Base-by-base conservation (phyloP, 1,140 invertebrate species). In the Magallana ariakensis region DNA sequence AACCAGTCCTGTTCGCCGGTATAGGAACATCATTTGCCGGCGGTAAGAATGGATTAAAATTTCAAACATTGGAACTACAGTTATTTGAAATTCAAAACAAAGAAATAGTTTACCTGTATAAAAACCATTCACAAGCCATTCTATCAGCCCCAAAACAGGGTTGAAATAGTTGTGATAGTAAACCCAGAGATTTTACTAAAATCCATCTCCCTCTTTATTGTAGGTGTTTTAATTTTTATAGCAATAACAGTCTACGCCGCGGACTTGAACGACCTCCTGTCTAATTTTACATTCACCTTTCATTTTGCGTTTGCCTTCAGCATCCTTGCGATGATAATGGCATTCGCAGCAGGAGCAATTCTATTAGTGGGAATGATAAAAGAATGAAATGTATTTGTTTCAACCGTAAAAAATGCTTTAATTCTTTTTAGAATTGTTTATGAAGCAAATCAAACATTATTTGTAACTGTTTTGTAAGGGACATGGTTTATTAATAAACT, bases 1-100 rank as follows among this genome's bases (percentile, higher is more conserved):
- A 75, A 13, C 26, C 22, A 33, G 3, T 75, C 13, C 22, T 75
- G 5, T 13, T 33, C 26, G 66, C 9, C 11, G 66, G 22, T 9
- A 75, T 75, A 75, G 66, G 66, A 11, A 10, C 66, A 75, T 10
- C 66, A 11, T 75, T 75, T 75, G 66, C 66, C 33, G 66, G 66
- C 9, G 66, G 66, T 75, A 66, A 66, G 62, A 10, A 46, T 46
- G 33, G 33, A 46, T 46, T 46, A 5, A 46, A 46, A 46, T 46
- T 46, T 46, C 33, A 1, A 46, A 46, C 33, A 46, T 46, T 5
- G 33, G 33, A 46, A 46, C 3, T 46, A 46, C 5, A 46, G 33
- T 46, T 46, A 46, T 4, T 46, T 46, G 33, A 46, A 46, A 46
- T 46, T 46, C 33, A 4, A 46, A 46, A 46, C 33, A 46, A 46